Percentiles rank a stretch among this genome's conserved stretches.
phyloP scores from a whole-genome alignment of 2,113 vertebrate genomes.

The Delphinus delphis region DNA sequence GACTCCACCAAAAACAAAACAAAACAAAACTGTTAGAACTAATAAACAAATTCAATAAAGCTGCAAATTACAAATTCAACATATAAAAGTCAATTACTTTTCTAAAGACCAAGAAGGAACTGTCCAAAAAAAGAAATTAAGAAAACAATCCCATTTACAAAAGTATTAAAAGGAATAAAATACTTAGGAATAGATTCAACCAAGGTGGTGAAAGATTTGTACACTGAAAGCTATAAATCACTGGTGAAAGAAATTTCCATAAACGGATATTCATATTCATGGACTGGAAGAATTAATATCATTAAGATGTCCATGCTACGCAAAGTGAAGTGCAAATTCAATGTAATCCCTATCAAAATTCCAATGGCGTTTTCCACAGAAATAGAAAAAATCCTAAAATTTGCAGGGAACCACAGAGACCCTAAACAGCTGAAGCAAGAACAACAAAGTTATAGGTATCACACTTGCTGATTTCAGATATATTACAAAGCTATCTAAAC shows the following conservation, averaged over 20 bases:
- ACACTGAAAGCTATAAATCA: not conserved
- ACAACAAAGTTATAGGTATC: not conserved
- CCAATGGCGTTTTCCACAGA: not conserved
- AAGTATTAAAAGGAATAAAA: not conserved
- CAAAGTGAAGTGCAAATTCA: not conserved
- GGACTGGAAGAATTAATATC: not conserved
- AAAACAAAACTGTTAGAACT: too few relatives aligned
- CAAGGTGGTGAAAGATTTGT: not conserved
- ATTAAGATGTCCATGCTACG: not conserved
- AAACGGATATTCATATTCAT: not conserved
- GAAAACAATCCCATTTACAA: not conserved
- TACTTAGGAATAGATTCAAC: not conserved
- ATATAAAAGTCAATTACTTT: not conserved
- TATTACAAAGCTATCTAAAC: not conserved
- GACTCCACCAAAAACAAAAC: not conserved
- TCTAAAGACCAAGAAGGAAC: not conserved
- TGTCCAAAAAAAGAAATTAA: not conserved
- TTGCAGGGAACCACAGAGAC: not conserved
- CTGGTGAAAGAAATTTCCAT: not conserved
- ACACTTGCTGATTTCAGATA: not conserved
- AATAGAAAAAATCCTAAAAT: not conserved
- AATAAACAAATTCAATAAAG: not conserved
- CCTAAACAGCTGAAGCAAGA: not conserved
- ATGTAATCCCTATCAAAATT: not conserved
- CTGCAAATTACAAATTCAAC: not conserved